Evolutionary conservation across 2,888 invertebrate species (phyloP), one percentile per base, ranked within the genome.

Genomic region (Scaptodrosophila latifasciaeformis): DNA sequence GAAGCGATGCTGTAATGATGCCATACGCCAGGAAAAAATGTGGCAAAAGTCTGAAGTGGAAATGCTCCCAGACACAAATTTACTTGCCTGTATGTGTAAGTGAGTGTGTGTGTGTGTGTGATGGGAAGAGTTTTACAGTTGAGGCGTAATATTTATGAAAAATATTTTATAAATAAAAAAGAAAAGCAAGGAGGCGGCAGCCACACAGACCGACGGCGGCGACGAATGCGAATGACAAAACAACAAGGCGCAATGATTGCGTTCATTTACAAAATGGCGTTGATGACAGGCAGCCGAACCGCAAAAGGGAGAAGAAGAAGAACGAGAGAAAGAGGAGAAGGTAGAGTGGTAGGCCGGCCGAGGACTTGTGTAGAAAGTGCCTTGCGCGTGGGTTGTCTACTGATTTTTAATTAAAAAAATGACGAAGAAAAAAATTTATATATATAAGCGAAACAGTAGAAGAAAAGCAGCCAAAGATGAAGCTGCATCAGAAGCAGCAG

Each of bases 371-470:
- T n/a, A n/a, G n/a, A n/a, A n/a, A n/a, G n/a, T n/a, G n/a, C n/a
- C n/a, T n/a, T n/a, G n/a, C n/a, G 46, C 24, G 60, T 12, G 31
- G 31, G 37, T 24, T 24, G 37, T 66, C 65, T 60, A 70, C 77
- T 65, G 72, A 74, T 79, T 77, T 79, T 79, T 79, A 81, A 81
- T 79, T 79, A 79, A 81, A 81, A 78, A 72, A 64, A 60, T 68
- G 61, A 49, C 49, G 34, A 57, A 45, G 47, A 37, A 46, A 49
- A 27, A 42, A 15, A n/a, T n/a, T 35, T 10, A 37, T 2, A 37
- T 12, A 27, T 30, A 6, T 43, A 9, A 39, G 1, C 9, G 10
- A 43, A 17, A 27, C 24, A 30, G 56, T 29, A 46, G 31, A 55
- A 46, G 27, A 40, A 52, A 59, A 49, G 57, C 70, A 74, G 62